Percentiles rank a stretch among this genome's conserved stretches.
Conservation (phyloP, 2,797 vertebrate species). For the Todus mexicanus region DNA sequence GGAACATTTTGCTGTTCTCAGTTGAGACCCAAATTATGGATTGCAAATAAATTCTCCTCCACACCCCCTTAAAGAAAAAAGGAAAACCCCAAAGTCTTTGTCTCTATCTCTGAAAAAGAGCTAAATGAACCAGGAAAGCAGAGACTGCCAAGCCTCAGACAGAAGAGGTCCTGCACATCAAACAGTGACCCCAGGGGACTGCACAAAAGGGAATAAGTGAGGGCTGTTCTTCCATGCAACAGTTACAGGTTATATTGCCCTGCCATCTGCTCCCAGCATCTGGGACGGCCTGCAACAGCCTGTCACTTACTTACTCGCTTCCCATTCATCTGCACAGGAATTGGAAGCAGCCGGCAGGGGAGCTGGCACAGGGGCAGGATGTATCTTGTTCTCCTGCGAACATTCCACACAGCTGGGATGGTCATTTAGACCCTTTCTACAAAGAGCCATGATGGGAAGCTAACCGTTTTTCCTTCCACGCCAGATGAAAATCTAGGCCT, state of each 20-base stretch:
- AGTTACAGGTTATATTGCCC: not conserved
- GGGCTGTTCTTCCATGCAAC: not conserved
- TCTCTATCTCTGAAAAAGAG: not conserved
- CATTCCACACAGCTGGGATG: not conserved
- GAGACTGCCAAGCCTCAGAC: not conserved
- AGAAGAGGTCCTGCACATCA: not conserved
- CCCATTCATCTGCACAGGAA: not conserved
- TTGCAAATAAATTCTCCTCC: not conserved
- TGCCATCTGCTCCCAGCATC: not conserved
- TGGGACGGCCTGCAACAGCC: not conserved
- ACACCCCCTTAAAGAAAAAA: not conserved
- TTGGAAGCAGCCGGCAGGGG: not conserved
- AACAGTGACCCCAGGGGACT: not conserved
- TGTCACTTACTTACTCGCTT: not conserved
- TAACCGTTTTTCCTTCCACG: not conserved
- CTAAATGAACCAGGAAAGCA: not conserved
- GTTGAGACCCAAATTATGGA: not conserved
- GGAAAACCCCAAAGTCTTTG: not conserved
- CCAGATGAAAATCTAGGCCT: constrained; percentile 25
- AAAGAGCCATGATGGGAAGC: not conserved
- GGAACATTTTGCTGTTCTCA: constrained; percentile 1
- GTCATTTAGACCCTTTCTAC: not conserved
- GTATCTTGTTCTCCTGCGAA: not conserved
- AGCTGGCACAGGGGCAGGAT: not conserved
- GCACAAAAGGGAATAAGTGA: not conserved